Evolutionary conservation across 2,113 vertebrate genomes (phyloP).

Genomic region (Astur gentilis): DNA sequence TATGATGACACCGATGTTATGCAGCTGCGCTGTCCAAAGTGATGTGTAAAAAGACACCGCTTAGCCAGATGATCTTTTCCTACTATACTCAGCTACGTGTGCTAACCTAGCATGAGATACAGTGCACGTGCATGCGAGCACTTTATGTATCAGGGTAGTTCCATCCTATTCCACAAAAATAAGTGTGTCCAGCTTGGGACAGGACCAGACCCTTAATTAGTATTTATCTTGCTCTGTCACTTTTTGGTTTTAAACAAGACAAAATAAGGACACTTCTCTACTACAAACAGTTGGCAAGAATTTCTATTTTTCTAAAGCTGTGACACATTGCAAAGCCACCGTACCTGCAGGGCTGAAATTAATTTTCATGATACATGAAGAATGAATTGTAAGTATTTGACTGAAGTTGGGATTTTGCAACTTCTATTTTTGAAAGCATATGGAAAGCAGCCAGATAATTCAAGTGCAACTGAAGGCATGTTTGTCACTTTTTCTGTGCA

Average conservation of each 20-base stretch:
- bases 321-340: neutral
- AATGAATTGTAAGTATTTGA: neutral
- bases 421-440: neutral
- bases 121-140: rapidly evolving
- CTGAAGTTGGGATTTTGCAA: neutral
- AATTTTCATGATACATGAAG: neutral
- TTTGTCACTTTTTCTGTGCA: neutral
- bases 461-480: neutral
- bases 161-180: neutral
- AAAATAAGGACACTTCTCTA: neutral
- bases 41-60: neutral
- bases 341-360: neutral
- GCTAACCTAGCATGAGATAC: neutral
- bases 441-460: neutral
- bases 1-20: neutral
- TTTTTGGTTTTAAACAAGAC: neutral
- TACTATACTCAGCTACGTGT: neutral
- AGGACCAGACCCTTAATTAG: neutral
- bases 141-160: neutral
- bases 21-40: neutral
- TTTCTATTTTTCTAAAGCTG: neutral
- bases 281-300: neutral
- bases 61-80: neutral
- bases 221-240: neutral
- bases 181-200: neutral